phyloP scores from a whole-genome alignment of 2,113 vertebrate genomes.

The Ivindomyrus marchei region DNA sequence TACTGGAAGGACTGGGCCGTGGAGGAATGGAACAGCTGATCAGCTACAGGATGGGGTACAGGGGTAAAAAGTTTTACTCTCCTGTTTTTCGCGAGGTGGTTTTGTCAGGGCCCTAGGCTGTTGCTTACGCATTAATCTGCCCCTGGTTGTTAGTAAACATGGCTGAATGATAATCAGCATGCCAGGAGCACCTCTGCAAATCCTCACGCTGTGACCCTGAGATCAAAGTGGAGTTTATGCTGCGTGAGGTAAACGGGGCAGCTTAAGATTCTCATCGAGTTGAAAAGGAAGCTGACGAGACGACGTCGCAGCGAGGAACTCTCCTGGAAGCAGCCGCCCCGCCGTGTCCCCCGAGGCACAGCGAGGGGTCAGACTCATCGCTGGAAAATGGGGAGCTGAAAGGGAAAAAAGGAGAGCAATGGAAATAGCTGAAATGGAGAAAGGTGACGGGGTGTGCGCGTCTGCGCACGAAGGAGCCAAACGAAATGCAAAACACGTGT shows the following conservation, averaged over 20 bases:
- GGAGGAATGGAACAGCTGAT: neutral
- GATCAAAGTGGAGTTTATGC: neutral
- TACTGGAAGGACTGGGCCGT: neutral
- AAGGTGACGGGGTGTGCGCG: neutral
- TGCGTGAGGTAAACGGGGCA: too few species aligned
- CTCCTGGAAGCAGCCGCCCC: too few species aligned
- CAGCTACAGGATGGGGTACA: neutral
- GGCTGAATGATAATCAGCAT: neutral
- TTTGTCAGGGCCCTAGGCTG: neutral
- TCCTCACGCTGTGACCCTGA: neutral
- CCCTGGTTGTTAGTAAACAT: neutral
- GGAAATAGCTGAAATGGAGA: neutral
- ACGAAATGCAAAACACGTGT: neutral
- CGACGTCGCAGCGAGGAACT: too few species aligned
- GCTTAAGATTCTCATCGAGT: too few species aligned
- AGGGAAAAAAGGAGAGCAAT: neutral
- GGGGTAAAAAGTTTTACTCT: neutral
- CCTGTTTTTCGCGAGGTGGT: neutral
- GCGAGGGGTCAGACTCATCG: neutral
- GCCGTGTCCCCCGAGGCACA: neutral
- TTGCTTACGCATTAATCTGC: neutral
- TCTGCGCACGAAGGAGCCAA: neutral
- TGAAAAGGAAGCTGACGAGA: too few species aligned
- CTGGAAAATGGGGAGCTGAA: neutral
- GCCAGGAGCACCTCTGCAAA: too few species aligned